Evolutionary conservation across 2,888 invertebrate species (phyloP), one percentile per base, ranked within the genome.

Genomic region (Parnassius mnemosyne): DNA sequence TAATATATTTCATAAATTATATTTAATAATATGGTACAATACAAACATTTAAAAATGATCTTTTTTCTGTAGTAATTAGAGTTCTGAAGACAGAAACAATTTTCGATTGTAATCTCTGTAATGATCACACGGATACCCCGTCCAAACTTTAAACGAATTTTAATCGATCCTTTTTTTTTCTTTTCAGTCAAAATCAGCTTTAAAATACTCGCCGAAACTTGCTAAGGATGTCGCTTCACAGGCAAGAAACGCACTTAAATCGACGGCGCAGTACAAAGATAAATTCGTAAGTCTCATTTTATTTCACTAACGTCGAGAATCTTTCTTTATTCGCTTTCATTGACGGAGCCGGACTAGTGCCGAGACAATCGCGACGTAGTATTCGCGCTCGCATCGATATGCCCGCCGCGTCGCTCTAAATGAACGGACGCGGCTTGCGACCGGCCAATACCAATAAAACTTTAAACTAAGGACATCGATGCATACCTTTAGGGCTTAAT

Each of bases 371-470:
- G 76, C 74, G 73, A 68, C 69, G 75, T 84, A 81, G 85, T 84
- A 83, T 85, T 85, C 74, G 83, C 84, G 73, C 66, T 65, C 77
- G 68, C 80, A 87, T 89, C 83, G 83, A 74, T 90, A 89, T 90
- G 87, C 90, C 83, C 85, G 85, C 82, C 89, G 88, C 89, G 87
- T 88, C 80, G 80, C 77, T 67, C 81, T 81, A 87, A 89, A 89
- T 88, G 87, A 89, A 88, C 90, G 89, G 90, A 90, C 90, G 90
- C 75, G 77, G 83, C 78, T 77, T 77, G 83, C 81, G 76, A 75
- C 77, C 75, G 75, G 73, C 82, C 87, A 87, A 87, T 88, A 84
- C 84, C 82, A 84, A 88, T 87, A 86, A 81, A 85, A 84, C 79
- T 76, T 78, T 75, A 73, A 74, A 78, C 75, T 74, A 65, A 74